These are phyloP conservation scores for Marisa cornuarietis DNA, from an alignment of 1,140 invertebrate species.

Conservation along the genomic window DNA sequence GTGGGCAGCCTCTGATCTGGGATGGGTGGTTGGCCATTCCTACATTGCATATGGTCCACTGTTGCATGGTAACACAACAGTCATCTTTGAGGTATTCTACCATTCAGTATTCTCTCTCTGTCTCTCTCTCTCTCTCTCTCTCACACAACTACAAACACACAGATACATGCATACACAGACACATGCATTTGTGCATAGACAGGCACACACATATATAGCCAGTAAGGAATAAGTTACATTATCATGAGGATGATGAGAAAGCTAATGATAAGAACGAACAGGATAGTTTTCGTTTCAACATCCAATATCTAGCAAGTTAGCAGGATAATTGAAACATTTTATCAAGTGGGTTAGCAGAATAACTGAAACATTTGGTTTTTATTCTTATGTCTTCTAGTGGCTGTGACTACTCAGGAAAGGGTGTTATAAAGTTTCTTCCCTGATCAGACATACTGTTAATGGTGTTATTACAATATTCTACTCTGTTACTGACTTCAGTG, in stretches of 20 bases:
- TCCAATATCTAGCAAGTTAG: too few relatives aligned
- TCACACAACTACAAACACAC: background rate
- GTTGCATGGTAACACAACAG: constrained; percentile 81
- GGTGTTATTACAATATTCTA: too few relatives aligned
- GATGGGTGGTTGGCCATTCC: constrained; percentile 94
- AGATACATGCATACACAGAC: background rate
- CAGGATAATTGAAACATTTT: too few relatives aligned
- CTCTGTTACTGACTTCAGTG: too few relatives aligned
- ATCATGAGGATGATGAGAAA: background rate
- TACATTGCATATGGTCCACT: constrained; percentile 94
- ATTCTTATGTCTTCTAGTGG: too few relatives aligned
- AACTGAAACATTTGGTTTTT: too few relatives aligned
- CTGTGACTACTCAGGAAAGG: too few relatives aligned
- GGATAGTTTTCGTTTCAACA: too few relatives aligned
- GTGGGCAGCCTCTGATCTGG: constrained; percentile 86
- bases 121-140: background rate
- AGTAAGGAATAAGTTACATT: background rate
- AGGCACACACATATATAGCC: background rate
- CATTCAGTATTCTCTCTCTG: background rate
- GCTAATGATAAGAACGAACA: too few relatives aligned
- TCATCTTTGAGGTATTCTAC: constrained; percentile 82
- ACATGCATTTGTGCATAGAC: background rate
- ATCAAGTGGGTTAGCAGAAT: too few relatives aligned
- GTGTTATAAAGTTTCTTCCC: too few relatives aligned
- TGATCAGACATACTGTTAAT: too few relatives aligned